Conservation (phyloP, 2,113 vertebrate species). For the Caranx melampygus region DNA sequence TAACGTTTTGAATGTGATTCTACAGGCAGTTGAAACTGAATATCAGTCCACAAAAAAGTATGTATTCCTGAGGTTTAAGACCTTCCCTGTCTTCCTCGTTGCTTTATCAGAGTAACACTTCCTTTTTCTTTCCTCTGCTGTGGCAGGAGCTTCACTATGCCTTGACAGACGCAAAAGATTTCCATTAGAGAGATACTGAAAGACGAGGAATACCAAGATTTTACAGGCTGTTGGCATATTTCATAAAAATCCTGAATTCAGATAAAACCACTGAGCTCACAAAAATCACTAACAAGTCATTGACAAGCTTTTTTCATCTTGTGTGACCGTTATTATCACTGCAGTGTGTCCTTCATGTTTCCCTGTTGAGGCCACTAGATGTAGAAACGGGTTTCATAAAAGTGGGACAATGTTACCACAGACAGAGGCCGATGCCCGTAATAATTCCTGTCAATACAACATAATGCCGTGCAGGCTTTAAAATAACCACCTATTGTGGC, state of each 20-base stretch:
- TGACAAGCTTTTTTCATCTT: not conserved
- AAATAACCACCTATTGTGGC: slow-evolving; percentile 42
- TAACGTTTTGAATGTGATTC: not conserved
- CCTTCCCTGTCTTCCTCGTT: not conserved
- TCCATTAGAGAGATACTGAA: not conserved
- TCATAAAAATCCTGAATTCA: not conserved
- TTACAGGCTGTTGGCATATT: not conserved
- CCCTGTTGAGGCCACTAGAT: not conserved
- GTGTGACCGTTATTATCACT: not conserved
- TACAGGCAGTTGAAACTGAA: not conserved
- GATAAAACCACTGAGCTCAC: not conserved
- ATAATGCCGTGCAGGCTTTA: slow-evolving; percentile 33
- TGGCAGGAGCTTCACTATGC: not conserved
- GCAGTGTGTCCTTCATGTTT: not conserved
- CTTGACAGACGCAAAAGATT: not conserved
- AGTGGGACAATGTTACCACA: slow-evolving; percentile 1
- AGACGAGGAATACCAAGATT: not conserved
- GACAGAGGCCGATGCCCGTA: slow-evolving; percentile 20
- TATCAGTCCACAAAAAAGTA: not conserved
- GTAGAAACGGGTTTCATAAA: slow-evolving; percentile 14
- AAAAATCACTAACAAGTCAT: not conserved
- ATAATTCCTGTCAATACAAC: slow-evolving; percentile 46
- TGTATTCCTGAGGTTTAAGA: not conserved
- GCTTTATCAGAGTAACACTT: no score
- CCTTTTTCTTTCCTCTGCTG: not conserved